Evolutionary conservation across 1,140 invertebrate genomes (phyloP).

Genomic region (Brachionus angularis): DNA sequence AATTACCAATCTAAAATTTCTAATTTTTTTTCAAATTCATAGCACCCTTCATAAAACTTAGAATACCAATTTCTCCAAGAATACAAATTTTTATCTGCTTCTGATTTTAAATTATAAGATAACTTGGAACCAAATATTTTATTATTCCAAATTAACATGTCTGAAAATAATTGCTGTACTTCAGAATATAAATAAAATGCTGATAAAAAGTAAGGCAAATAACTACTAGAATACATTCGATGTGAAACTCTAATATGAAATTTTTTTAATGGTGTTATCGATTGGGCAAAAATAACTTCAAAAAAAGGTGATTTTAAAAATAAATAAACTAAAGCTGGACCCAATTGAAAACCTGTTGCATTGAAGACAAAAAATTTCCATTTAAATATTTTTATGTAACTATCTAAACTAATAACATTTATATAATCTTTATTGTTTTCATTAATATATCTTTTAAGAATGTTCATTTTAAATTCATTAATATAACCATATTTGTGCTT

Average conservation of each 20-base stretch:
- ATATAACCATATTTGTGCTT: constrained; percentile 8
- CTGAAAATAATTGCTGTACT: constrained; percentile 42
- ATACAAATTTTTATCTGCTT: constrained; percentile 25
- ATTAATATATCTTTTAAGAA: constrained; percentile 22
- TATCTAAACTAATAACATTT: constrained; percentile 39
- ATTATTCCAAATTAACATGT: constrained; percentile 42
- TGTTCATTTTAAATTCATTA: constrained; percentile 42
- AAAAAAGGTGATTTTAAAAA: constrained; percentile 62
- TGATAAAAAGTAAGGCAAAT: constrained; percentile 33
- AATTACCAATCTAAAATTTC: constrained; percentile 28
- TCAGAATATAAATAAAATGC: constrained; percentile 29
- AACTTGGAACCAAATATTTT: constrained; percentile 40
- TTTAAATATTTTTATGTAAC: constrained; percentile 28
- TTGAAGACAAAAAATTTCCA: constrained; percentile 42
- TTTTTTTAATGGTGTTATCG: constrained; percentile 73
- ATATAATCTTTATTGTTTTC: constrained; percentile 20
- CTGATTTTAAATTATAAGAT: constrained; percentile 37
- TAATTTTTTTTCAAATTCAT: constrained; percentile 42
- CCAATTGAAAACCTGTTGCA: constrained; percentile 63
- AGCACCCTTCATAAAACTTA: constrained; percentile 35
- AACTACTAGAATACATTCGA: constrained; percentile 64
- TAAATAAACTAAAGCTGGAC: constrained; percentile 73
- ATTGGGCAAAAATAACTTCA: constrained; percentile 68
- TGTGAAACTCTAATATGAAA: constrained; percentile 73
- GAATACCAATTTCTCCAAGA: constrained; percentile 44